These are phyloP conservation scores for Lasioglossum oenotherae DNA, from an alignment of 2,888 invertebrate species.

Conservation along the genomic window DNA sequence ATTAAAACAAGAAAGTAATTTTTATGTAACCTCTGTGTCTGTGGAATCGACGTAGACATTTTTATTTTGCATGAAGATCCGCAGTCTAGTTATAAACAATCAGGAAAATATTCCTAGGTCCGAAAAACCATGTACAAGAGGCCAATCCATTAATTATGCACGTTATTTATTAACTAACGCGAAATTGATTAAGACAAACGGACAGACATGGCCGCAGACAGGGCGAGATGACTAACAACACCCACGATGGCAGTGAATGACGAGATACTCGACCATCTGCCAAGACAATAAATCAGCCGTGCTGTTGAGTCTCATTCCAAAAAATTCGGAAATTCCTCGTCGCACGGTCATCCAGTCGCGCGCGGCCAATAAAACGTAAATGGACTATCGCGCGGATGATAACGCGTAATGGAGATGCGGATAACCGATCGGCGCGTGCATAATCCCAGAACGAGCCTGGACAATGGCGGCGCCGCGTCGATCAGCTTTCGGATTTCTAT, in stretches of 20 bases:
- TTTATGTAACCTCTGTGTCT: too few species aligned
- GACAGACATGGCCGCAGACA: background rate
- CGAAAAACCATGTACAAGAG: too few species aligned
- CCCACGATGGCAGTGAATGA: slow-evolving; percentile 20
- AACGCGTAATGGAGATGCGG: slow-evolving; percentile 34
- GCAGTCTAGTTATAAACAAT: too few species aligned
- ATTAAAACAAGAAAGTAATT: too few species aligned
- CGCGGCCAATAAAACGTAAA: slow-evolving; percentile 34
- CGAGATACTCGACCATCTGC: slow-evolving; percentile 35
- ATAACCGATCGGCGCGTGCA: slow-evolving; percentile 7
- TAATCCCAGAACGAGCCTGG: slow-evolving; percentile 9
- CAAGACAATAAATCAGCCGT: slow-evolving; percentile 53
- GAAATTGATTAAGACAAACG: background rate
- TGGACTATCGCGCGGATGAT: slow-evolving; percentile 18
- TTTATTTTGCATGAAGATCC: too few species aligned
- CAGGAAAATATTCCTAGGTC: too few species aligned
- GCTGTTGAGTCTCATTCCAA: background rate
- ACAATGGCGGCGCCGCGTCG: slow-evolving; percentile 23
- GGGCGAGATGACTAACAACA: slow-evolving; percentile 52
- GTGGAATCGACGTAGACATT: too few species aligned
- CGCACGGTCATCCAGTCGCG: background rate
- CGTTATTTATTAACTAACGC: too few species aligned
- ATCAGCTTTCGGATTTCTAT: slow-evolving; percentile 51
- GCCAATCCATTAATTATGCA: too few species aligned
- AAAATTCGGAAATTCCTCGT: background rate